Conservation (phyloP, 2,113 vertebrate genomes). For the Eudyptes chrysolophus region DNA sequence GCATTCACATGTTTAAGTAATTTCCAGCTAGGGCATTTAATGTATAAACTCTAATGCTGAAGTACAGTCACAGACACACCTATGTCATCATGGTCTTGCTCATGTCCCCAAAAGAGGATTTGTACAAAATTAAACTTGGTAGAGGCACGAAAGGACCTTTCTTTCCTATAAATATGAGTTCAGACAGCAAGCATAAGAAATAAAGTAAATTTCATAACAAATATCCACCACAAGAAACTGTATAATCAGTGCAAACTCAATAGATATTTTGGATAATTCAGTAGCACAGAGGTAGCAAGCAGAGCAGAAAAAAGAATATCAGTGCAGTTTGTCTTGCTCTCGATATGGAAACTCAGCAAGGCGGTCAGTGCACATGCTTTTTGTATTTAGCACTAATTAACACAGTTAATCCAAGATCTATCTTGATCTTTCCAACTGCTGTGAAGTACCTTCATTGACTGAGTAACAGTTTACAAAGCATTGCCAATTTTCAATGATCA, state of each 20-base stretch:
- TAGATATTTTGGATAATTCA: conserved; percentile 15
- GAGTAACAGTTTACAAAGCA: background rate
- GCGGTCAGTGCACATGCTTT: background rate
- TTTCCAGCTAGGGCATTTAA: background rate
- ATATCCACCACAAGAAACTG: background rate
- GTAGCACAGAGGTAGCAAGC: background rate
- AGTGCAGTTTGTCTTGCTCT: background rate
- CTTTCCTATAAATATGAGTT: background rate
- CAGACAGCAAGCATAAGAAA: background rate
- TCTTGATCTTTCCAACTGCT: background rate
- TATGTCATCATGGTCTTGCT: background rate
- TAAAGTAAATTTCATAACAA: conserved; percentile 12
- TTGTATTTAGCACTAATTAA: conserved; percentile 16
- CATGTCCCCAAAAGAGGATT: background rate
- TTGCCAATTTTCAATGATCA: background rate
- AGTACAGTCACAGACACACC: background rate
- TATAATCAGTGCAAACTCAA: background rate
- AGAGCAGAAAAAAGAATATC: background rate
- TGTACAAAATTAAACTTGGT: background rate
- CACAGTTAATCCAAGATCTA: background rate
- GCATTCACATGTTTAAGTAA: background rate
- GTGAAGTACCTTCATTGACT: background rate
- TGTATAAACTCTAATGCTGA: background rate
- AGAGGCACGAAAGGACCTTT: background rate
- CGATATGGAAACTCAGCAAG: background rate